Conservation (phyloP, 2,888 invertebrate genomes). For the Amphipoea oculea region DNA sequence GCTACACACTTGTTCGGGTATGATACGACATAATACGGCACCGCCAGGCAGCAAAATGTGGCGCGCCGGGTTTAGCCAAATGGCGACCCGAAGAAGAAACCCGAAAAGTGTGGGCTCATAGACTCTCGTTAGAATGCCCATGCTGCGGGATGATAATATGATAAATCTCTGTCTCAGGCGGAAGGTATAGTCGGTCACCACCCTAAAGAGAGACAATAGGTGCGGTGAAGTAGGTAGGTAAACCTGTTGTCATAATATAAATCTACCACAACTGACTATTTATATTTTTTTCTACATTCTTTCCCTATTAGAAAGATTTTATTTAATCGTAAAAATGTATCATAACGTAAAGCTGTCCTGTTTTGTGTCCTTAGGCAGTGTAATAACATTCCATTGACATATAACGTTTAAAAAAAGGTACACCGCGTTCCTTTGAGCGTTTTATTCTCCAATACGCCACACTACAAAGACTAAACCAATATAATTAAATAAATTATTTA, state of each 20-base stretch:
- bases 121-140: background rate
- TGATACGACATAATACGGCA: background rate
- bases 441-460: background rate
- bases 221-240: background rate
- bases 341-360: background rate
- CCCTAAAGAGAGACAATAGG: too few relatives aligned
- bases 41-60: background rate
- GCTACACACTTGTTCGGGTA: background rate
- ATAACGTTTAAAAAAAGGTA: constrained; percentile 7
- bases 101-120: background rate
- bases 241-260: background rate
- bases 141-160: background rate
- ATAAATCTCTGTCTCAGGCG: background rate
- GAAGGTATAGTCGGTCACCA: background rate
- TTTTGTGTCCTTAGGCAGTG: background rate
- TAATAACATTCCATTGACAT: constrained; percentile 5
- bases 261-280: background rate
- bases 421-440: constrained; percentile 11
- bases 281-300: background rate
- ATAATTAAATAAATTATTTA: background rate
- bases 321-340: background rate
- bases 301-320: background rate
- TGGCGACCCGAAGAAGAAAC: background rate
- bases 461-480: background rate
- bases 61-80: background rate